Evolutionary conservation across 1,140 invertebrate species (phyloP), one percentile per base, ranked within the genome.

Genomic region (Nasonia longicornis): DNA sequence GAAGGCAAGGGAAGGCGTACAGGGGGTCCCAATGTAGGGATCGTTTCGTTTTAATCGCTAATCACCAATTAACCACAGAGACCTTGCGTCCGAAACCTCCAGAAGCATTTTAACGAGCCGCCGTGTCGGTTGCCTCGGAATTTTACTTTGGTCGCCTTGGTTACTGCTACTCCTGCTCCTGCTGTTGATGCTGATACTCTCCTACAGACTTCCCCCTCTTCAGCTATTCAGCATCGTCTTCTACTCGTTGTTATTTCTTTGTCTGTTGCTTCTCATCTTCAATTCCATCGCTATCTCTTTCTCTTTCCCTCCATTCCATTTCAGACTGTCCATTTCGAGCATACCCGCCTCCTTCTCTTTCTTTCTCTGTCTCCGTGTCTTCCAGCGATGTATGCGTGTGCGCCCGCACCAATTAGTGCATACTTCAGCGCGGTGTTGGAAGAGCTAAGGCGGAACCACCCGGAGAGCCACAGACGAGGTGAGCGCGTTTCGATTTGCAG

Each of bases 91-190:
- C 89, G 84, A 90, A 91, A 90, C 85, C 86, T 89, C 87, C 90
- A 89, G 87, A 91, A 91, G 88, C 89, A 90, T 90, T 91, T 91
- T 91, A 91, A 91, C 89, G 90, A 91, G 89, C 89, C 89, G 89
- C 89, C 86, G 87, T 90, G 90, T 90, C 89, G 89, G 85, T 86
- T 38, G 86, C 82, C 80, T 87, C 85, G 90, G 90, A 91, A 91
- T 91, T 90, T 90, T 82, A 89, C 88, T 90, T 90, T 81, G 87
- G 87, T 79, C 83, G 83, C 72, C 83, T 77, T 79, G 48, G 84
- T 78, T 81, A 66, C 84, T 77, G 35, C 75, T 64, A 42, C 70
- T 80, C 22, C 70, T 77, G 20, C 16, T 42, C 64, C 71, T 83
- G 69, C 84, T 67, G 29, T 67, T 70, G 79, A 79, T 83, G 73